Percentiles rank a stretch among this genome's conserved stretches.
Evolutionary conservation across 2,888 invertebrate species (phyloP).

Genomic region (Biston betularia): DNA sequence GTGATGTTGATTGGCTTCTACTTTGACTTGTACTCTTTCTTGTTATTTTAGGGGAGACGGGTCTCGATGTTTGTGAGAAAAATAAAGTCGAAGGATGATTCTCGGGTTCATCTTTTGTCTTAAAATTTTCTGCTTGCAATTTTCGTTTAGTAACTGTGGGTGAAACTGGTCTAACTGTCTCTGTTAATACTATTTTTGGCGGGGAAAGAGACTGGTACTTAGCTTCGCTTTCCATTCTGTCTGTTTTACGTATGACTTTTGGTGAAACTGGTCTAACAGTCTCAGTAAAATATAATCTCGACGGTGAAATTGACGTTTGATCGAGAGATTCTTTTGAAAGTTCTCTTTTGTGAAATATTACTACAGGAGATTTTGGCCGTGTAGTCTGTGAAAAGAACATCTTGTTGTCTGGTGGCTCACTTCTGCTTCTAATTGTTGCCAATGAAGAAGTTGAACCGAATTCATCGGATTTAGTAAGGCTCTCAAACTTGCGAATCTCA

Average conservation of each 20-base stretch:
- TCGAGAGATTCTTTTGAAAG: constrained; percentile 47
- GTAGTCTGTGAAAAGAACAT: constrained; percentile 82
- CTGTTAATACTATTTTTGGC: constrained; percentile 68
- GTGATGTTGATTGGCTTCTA: constrained; percentile 83
- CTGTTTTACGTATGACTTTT: constrained; percentile 57
- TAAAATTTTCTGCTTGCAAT: constrained; percentile 48
- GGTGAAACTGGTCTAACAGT: constrained; percentile 74
- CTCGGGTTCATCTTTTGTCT: constrained; percentile 49
- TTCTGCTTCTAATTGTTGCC: constrained; percentile 86
- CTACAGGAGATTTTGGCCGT: constrained; percentile 75
- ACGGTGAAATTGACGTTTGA: constrained; percentile 61
- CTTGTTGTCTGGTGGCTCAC: constrained; percentile 87
- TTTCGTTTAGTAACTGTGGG: constrained; percentile 59
- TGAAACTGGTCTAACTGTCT: constrained; percentile 74
- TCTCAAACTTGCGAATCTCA: constrained; percentile 80
- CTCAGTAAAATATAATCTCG: constrained; percentile 68
- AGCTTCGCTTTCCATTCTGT: constrained; percentile 45
- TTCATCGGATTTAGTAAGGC: constrained; percentile 72
- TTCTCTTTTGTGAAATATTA: constrained; percentile 71
- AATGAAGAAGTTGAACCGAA: constrained; percentile 80
- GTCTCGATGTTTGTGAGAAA: constrained; percentile 77
- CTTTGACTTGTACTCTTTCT: constrained; percentile 57
- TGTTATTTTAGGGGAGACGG: constrained; percentile 72
- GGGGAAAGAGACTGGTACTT: constrained; percentile 63
- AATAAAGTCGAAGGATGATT: constrained; percentile 64